Conservation (phyloP, 2,113 vertebrate species). For the Cygnus atratus region DNA sequence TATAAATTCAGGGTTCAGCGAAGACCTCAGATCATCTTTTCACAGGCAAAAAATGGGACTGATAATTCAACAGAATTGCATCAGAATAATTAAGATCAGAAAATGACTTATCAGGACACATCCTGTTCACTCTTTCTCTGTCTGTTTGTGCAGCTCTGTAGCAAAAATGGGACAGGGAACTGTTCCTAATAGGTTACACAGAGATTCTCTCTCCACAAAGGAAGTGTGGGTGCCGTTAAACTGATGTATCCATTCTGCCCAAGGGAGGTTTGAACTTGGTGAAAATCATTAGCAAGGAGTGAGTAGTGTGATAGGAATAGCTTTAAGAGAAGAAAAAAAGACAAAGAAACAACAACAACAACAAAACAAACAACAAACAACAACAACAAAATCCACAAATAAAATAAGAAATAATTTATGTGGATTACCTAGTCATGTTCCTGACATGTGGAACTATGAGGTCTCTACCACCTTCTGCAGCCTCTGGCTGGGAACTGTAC, state of each 20-base stretch:
- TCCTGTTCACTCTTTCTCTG: not conserved
- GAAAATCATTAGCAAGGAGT: not conserved
- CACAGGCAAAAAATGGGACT: not conserved
- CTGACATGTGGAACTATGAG: not conserved
- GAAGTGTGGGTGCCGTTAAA: not conserved
- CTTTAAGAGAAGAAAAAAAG: not conserved
- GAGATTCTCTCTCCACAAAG: not conserved
- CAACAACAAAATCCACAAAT: not conserved
- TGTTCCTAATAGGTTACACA: not conserved
- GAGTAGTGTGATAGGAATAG: not conserved
- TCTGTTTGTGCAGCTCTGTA: not conserved
- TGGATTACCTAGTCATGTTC: not conserved
- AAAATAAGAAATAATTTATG: not conserved
- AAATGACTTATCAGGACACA: not conserved
- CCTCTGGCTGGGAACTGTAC: not conserved
- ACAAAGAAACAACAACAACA: too few relatives aligned
- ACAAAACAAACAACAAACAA: too few relatives aligned
- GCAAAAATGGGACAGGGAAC: not conserved
- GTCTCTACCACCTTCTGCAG: not conserved
- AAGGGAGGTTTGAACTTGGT: not conserved
- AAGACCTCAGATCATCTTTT: slow-evolving; percentile 10
- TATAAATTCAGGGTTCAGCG: not conserved
- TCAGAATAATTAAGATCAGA: slow-evolving; percentile 36
- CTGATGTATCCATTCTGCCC: not conserved
- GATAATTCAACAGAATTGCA: not conserved